Evolutionary conservation across 2,113 vertebrate genomes (phyloP).

Genomic region (Ophthalmolycus amberensis): DNA sequence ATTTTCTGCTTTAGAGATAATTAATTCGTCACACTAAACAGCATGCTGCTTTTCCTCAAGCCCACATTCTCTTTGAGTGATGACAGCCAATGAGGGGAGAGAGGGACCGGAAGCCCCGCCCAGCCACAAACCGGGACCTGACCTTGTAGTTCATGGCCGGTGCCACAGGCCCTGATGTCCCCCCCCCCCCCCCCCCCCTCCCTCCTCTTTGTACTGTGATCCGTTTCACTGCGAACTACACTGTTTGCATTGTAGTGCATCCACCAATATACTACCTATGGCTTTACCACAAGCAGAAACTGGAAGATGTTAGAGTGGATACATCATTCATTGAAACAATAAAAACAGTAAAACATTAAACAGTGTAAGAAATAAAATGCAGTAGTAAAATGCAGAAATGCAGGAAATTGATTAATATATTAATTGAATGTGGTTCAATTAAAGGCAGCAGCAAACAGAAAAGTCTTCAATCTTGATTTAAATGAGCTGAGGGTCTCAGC

Average conservation of each 20-base stretch:
- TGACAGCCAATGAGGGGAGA: background rate
- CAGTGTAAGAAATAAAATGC: too few relatives aligned
- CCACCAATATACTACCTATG: background rate
- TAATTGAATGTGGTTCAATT: too few relatives aligned
- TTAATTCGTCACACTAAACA: background rate
- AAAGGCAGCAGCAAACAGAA: too few relatives aligned
- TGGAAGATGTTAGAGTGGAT: background rate
- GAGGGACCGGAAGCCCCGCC: background rate
- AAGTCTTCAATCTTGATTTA: too few relatives aligned
- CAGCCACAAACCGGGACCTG: background rate
- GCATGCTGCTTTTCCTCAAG: background rate
- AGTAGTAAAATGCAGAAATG: too few relatives aligned
- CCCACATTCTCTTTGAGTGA: background rate
- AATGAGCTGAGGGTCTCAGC: too few relatives aligned
- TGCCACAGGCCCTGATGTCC: background rate
- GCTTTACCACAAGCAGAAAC: background rate
- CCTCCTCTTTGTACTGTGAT: too few relatives aligned
- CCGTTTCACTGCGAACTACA: background rate
- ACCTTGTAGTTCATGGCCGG: background rate
- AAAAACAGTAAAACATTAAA: too few relatives aligned
- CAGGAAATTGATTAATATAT: too few relatives aligned
- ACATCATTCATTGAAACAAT: background rate
- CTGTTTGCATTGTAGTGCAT: background rate
- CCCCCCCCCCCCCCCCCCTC: background rate
- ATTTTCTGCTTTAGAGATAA: background rate